Conservation (phyloP, 2,888 invertebrate species). For the Dasysyrphus tricinctus region DNA sequence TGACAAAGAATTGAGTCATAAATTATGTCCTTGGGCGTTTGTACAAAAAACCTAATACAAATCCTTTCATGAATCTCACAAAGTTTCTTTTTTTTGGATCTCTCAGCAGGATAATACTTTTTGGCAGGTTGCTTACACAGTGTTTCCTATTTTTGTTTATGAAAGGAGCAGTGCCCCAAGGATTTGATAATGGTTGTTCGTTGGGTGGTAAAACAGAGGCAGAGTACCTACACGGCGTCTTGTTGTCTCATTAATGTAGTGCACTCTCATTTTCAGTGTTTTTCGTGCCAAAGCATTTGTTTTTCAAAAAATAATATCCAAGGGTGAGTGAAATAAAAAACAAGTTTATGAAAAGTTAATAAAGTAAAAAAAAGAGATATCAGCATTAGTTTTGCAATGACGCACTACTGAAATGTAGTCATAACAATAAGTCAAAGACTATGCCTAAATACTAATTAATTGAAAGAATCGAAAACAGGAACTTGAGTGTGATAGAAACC, state of each 20-base stretch:
- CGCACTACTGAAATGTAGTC: too few species aligned
- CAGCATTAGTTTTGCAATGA: too few species aligned
- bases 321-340: constrained; percentile 34
- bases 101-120: constrained; percentile 58
- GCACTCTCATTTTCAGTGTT: constrained; percentile 58
- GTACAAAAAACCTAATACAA: constrained; percentile 47
- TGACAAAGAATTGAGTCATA: constrained; percentile 54
- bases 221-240: constrained; percentile 29
- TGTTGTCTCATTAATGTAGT: constrained; percentile 66
- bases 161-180: background rate
- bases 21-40: constrained; percentile 50
- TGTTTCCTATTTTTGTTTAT: constrained; percentile 31
- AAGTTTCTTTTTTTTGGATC: constrained; percentile 43
- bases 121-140: constrained; percentile 62
- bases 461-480: too few species aligned
- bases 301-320: constrained; percentile 53
- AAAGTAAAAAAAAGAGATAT: too few species aligned
- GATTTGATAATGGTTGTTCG: constrained; percentile 9
- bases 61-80: constrained; percentile 55
- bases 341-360: background rate
- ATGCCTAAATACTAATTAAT: too few species aligned
- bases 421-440: too few species aligned
- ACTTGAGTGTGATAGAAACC: too few species aligned
- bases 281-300: constrained; percentile 60
- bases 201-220: background rate